Evolutionary conservation across 2,888 invertebrate genomes (phyloP).

Genomic region (Trichacis sp.): DNA sequence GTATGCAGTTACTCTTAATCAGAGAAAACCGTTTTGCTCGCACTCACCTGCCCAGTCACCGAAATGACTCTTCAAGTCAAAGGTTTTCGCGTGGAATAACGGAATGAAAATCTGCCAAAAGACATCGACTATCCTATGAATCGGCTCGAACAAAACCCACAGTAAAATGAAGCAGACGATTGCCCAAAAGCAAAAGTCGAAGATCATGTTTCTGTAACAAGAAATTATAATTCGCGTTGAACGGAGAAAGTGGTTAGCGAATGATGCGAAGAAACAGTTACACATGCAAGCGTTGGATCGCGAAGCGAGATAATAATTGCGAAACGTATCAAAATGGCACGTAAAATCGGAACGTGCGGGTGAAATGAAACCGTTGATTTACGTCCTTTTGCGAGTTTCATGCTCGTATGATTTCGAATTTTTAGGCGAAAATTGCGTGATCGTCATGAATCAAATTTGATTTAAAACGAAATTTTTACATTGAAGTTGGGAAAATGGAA

Average conservation of each 20-base stretch:
- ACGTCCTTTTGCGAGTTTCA: too few relatives aligned
- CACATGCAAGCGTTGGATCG: neutral
- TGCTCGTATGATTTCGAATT: too few relatives aligned
- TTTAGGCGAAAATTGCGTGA: too few relatives aligned
- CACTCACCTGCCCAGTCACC: conserved; percentile 90
- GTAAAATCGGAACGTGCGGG: too few relatives aligned
- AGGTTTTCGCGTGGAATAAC: conserved; percentile 51
- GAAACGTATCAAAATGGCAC: neutral
- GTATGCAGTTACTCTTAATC: neutral
- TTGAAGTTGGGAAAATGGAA: too few relatives aligned
- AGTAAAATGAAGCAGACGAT: conserved; percentile 48
- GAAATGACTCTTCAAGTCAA: conserved; percentile 71
- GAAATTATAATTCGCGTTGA: conserved; percentile 5
- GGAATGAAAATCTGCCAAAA: conserved; percentile 59
- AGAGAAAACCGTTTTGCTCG: neutral
- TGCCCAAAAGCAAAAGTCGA: conserved; percentile 53
- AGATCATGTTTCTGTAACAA: conserved; percentile 52
- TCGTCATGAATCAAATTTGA: too few relatives aligned
- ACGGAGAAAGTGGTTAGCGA: conserved; percentile 4
- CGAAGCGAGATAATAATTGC: neutral
- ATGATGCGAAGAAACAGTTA: neutral
- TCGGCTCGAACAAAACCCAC: conserved; percentile 54
- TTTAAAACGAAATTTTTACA: too few relatives aligned
- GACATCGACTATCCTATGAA: conserved; percentile 45
- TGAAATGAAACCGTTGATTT: too few relatives aligned